phyloP scores from a whole-genome alignment of 1,140 invertebrate genomes.

The Calycopis cecrops region DNA sequence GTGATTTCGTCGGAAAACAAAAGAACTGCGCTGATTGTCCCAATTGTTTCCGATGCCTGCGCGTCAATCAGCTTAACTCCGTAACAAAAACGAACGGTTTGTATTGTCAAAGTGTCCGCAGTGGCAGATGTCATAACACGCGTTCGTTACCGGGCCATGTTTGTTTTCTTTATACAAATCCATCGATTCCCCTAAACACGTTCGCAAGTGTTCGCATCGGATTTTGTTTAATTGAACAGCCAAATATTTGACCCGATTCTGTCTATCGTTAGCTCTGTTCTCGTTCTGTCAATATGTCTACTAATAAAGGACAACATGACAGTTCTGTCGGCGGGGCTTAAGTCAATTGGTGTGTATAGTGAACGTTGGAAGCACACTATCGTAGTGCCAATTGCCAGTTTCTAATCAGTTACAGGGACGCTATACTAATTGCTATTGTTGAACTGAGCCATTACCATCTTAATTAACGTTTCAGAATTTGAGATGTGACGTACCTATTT shows the following conservation, averaged over 20 bases:
- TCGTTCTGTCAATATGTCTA: conserved; percentile 57
- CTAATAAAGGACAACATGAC: conserved; percentile 52
- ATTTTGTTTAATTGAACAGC: conserved; percentile 60
- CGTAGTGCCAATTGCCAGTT: conserved; percentile 31
- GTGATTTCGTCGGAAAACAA: conserved; percentile 9
- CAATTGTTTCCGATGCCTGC: conserved; percentile 42
- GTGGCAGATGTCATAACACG: conserved; percentile 53
- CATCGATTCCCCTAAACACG: conserved; percentile 22
- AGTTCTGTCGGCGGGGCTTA: conserved; percentile 15
- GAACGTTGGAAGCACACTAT: conserved; percentile 21
- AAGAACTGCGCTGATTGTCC: conserved; percentile 35
- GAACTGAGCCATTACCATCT: conserved; percentile 7
- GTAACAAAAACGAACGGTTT: conserved; percentile 34
- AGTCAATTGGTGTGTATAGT: conserved; percentile 32
- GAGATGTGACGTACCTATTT: neutral
- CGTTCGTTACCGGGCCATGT: conserved; percentile 34
- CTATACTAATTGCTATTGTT: conserved; percentile 28
- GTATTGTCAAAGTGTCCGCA: conserved; percentile 38
- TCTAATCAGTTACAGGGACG: conserved; percentile 40
- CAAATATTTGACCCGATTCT: conserved; percentile 57
- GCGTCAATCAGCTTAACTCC: conserved; percentile 35
- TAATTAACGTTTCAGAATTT: conserved; percentile 8
- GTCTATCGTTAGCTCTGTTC: conserved; percentile 51
- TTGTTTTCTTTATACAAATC: conserved; percentile 43
- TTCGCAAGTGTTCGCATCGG: conserved; percentile 27